Evolutionary conservation across 2,888 invertebrate genomes (phyloP), one percentile per base, ranked within the genome.

Genomic region (Gymnosoma rotundatum): DNA sequence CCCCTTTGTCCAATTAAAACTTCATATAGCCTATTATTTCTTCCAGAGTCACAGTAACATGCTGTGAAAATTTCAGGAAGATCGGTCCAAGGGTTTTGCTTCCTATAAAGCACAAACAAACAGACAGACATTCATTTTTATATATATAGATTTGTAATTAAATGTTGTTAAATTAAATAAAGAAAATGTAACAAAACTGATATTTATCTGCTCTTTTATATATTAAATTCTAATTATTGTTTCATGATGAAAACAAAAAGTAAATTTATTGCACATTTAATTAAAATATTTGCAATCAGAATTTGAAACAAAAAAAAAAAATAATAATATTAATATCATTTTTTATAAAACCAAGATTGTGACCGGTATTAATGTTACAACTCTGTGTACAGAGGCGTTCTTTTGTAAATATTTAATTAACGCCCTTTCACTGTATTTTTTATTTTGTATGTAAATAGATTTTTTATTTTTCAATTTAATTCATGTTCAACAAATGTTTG

Each of bases 401-500:
- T n/a, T 50, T 16, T 67, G 69, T 60, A 78, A 70, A 63, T 63
- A 78, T 69, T 70, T 63, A 54, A 56, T 63, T 56, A 32, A 78
- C 78, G 78, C 78, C 78, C 48, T 63, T 78, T 78, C 63, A 36
- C 54, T 78, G 70, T 78, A 50, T 8, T 75, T 75, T 50, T 58
- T 38, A n/a, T 50, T 60, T n/a, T n/a, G n/a, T 32, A 32, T 32
- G 32, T 6, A 32, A 48, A 25, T 36, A 9, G n/a, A 20, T 32
- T 61, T 38, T 63, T 72, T 72, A 18, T 48, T 54, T 36, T 10
- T 6, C 45, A 7, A 20, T 48, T 50, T 78, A 69, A 83, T 74
- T 83, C 74, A 78, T 83, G 56, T 64, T 12, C 67, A 74, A 74
- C 78, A 83, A 83, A 78, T 78, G 78, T 73, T 69, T 78, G 61